Conservation (phyloP, 2,888 invertebrate species). For the Cheilosia vernalis region DNA sequence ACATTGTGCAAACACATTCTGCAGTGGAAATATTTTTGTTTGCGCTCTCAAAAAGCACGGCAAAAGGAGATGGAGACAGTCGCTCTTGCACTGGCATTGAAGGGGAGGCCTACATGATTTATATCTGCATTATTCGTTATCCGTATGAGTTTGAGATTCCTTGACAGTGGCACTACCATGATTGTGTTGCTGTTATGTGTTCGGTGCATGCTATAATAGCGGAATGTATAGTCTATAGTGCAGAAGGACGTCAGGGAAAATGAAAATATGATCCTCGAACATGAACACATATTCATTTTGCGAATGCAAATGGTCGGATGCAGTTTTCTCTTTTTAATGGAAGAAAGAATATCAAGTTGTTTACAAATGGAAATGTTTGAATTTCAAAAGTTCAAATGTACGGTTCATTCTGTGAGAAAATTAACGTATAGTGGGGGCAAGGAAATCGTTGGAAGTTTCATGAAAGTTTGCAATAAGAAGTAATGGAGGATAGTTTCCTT, state of each 20-base stretch:
- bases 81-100: slow-evolving; percentile 21
- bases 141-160: slow-evolving; percentile 44
- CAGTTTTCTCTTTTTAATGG: slow-evolving; percentile 17
- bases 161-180: slow-evolving; percentile 43
- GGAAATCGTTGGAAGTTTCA: slow-evolving; percentile 51
- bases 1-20: slow-evolving; percentile 59
- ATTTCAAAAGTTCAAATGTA: slow-evolving; percentile 63
- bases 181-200: slow-evolving; percentile 17
- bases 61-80: not conserved
- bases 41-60: slow-evolving; percentile 12
- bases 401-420: slow-evolving; percentile 53
- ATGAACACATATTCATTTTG: slow-evolving; percentile 62
- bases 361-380: slow-evolving; percentile 50
- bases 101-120: slow-evolving; percentile 44
- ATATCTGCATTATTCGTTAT: slow-evolving; percentile 51
- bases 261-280: slow-evolving; percentile 56
- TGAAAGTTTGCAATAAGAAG: slow-evolving; percentile 10
- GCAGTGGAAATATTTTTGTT: slow-evolving; percentile 45
- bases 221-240: slow-evolving; percentile 21
- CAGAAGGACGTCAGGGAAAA: slow-evolving; percentile 46
- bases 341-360: slow-evolving; percentile 39
- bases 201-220: slow-evolving; percentile 15
- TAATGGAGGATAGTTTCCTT: not conserved
- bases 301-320: slow-evolving; percentile 51
- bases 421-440: slow-evolving; percentile 45